Base-by-base conservation (phyloP, 1,140 invertebrate species). In the Neodiprion virginianus region DNA sequence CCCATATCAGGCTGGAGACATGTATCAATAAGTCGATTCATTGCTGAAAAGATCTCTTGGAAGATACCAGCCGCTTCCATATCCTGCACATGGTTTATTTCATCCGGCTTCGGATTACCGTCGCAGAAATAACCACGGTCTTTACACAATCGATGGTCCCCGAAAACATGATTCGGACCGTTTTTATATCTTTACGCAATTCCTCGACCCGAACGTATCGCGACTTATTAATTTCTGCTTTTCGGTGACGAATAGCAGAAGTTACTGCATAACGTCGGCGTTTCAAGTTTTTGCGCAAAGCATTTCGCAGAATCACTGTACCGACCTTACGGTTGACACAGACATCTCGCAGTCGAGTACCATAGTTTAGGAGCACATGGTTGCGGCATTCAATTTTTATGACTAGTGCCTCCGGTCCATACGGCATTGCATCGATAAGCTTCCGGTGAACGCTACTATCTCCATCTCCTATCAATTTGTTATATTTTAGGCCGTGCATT, bases 401-500 rank as follows among this genome's bases (percentile, higher is more conserved):
- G 74, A 81, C 69, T 21, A 81, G 50, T 65, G 72, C 72, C 9
- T 78, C 74, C 5, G 72, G 28, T 47, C 48, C 69, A 71, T 78
- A 81, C 0, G 76, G 80, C 17, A 77, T 21, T 40, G 74, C 61
- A 14, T 80, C 75, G 69, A 76, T 40, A 66, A 87, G 81, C 74
- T 81, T 82, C 9, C 71, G 71, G 75, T 81, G 82, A 0, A 87
- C 83, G 68, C 81, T 84, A 14, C 80, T 81, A 71, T 88, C 88
- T 21, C 17, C 17, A 21, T 21, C 17, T 21, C 76, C 82, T 76
- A 88, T 83, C 3, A 88, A 48, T 28, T 72, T 72, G 14, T 74
- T 76, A 75, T 87, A 87, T 49, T 81, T 80, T n/a, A 88, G 0
- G n/a, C 79, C 76, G 79, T 88, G 76, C 75, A 81, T 81, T 67